Conservation (phyloP, 1,140 invertebrate species). For the silkworm (Bombyx mori) region DNA sequence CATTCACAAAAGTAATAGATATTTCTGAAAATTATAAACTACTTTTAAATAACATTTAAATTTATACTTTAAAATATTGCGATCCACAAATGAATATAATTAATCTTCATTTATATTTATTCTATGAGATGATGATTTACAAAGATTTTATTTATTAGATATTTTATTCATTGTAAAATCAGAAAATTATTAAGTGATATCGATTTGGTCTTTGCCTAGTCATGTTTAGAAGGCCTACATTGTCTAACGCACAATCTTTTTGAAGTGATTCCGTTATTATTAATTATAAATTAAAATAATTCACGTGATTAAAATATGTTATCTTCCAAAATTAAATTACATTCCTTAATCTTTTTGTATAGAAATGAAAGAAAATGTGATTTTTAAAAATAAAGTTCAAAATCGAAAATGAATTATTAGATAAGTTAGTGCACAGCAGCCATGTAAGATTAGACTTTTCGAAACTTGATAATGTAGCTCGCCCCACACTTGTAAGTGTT, state of each 20-base stretch:
- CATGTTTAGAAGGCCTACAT: slow-evolving; percentile 58
- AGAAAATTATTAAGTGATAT: slow-evolving; percentile 7
- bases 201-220: slow-evolving; percentile 59
- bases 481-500: slow-evolving; percentile 65
- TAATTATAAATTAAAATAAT: no score
- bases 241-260: slow-evolving; percentile 45
- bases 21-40: no score
- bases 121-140: not conserved
- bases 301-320: slow-evolving; percentile 11
- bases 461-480: slow-evolving; percentile 42
- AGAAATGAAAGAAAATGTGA: slow-evolving; percentile 30
- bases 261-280: slow-evolving; percentile 8
- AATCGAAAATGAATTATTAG: slow-evolving; percentile 37
- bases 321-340: slow-evolving; percentile 62
- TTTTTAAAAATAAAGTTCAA: slow-evolving; percentile 61
- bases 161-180: slow-evolving; percentile 10
- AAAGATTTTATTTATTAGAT: slow-evolving; percentile 12
- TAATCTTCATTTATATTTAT: not conserved
- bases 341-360: slow-evolving; percentile 33
- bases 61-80: no score
- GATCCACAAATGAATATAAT: no score
- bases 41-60: no score
- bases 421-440: slow-evolving; percentile 27
- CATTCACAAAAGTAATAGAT: no score
- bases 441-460: slow-evolving; percentile 54